Conservation (phyloP, 2,888 invertebrate species). For the Marasmarcha lunaedactyla region DNA sequence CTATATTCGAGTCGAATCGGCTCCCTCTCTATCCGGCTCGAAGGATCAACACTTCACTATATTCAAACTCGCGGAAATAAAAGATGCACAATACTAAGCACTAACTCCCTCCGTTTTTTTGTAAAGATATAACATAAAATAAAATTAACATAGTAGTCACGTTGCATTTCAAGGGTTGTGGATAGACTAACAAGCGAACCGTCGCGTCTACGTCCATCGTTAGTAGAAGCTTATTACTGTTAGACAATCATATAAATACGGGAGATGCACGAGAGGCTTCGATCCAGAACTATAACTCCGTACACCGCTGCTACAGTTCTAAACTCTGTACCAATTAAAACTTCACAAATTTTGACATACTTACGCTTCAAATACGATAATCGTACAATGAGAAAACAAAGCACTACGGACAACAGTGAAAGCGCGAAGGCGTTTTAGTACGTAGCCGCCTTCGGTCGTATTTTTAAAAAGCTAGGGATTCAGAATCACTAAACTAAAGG, state of each 20-base stretch:
- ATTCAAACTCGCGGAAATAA: conserved; percentile 18
- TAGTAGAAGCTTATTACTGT: conserved; percentile 64
- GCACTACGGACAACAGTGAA: conserved; percentile 58
- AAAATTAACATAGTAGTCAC: conserved; percentile 37
- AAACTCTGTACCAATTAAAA: too few relatives aligned
- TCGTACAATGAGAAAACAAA: conserved; percentile 18
- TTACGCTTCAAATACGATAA: too few relatives aligned
- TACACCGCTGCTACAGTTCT: conserved; percentile 38
- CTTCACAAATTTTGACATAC: conserved; percentile 22
- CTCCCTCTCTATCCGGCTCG: conserved; percentile 61
- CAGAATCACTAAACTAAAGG: conserved; percentile 12
- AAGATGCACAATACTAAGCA: conserved; percentile 67
- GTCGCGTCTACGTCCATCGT: conserved; percentile 37
- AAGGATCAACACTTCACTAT: conserved; percentile 16
- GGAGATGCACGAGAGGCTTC: conserved; percentile 63
- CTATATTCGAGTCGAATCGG: conserved; percentile 47
- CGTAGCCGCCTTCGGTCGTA: too few relatives aligned
- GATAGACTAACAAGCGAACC: conserved; percentile 43
- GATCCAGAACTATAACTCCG: conserved; percentile 25
- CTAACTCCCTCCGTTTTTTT: conserved; percentile 50
- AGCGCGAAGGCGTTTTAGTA: conserved; percentile 39
- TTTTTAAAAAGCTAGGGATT: too few relatives aligned
- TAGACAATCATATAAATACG: conserved; percentile 43
- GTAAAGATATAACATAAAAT: conserved; percentile 23
- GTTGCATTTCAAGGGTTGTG: conserved; percentile 65